Evolutionary conservation across 2,113 vertebrate genomes (phyloP).

Genomic region (Glareola pratincola): DNA sequence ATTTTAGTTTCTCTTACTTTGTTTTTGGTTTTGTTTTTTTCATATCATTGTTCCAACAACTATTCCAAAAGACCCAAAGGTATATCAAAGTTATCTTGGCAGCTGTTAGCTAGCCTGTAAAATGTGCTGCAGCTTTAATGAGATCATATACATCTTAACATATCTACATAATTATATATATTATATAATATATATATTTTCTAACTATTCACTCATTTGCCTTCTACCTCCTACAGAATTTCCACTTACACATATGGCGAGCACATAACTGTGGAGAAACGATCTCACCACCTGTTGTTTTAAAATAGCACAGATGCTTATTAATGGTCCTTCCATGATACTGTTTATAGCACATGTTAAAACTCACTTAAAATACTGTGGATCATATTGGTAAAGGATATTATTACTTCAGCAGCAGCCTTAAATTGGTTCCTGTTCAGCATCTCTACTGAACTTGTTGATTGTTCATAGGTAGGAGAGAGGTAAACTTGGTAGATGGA

Average conservation of each 20-base stretch:
- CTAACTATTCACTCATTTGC: constrained; percentile 56
- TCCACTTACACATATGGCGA: constrained; percentile 60
- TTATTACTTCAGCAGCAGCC: constrained; percentile 34
- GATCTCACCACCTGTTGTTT: constrained; percentile 65
- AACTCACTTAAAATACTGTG: constrained; percentile 55
- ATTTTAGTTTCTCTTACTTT: not conserved
- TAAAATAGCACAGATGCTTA: constrained; percentile 62
- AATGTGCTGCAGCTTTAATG: constrained; percentile 53
- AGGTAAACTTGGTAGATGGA: not conserved
- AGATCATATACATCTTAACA: constrained; percentile 36
- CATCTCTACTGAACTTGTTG: not conserved
- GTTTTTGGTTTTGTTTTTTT: not conserved
- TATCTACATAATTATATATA: constrained; percentile 35
- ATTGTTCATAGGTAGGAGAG: not conserved
- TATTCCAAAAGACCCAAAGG: not conserved
- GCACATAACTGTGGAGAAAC: constrained; percentile 52
- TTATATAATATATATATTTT: constrained; percentile 57
- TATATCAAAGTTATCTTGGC: not conserved
- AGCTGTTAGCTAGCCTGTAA: not conserved
- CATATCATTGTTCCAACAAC: not conserved
- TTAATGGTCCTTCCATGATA: constrained; percentile 55
- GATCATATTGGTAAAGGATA: constrained; percentile 50
- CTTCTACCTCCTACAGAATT: constrained; percentile 57
- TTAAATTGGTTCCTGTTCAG: not conserved
- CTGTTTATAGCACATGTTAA: constrained; percentile 60